Percentiles rank a stretch among this genome's conserved stretches.
phyloP scores from a whole-genome alignment of 2,888 invertebrate genomes.

The Orchestes rusci region DNA sequence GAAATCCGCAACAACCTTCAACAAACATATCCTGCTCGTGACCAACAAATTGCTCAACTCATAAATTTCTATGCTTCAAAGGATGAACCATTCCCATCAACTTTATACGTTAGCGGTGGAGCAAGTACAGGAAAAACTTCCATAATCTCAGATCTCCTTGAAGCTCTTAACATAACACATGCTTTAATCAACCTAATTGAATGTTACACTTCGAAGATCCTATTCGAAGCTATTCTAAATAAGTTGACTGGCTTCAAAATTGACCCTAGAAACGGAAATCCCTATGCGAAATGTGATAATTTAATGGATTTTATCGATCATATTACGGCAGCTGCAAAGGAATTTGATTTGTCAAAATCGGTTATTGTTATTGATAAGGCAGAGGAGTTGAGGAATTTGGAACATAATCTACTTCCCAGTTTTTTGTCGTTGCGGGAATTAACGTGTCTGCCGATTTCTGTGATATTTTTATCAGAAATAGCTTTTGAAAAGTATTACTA shows the following conservation, averaged over 20 bases:
- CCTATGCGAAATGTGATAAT: conserved; percentile 56
- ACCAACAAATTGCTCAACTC: conserved; percentile 38
- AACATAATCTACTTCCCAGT: conserved; percentile 63
- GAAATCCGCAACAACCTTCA: background rate
- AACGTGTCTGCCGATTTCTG: conserved; percentile 62
- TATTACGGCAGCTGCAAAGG: conserved; percentile 33
- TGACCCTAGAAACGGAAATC: conserved; percentile 39
- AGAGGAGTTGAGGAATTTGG: conserved; percentile 69
- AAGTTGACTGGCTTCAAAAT: conserved; percentile 47
- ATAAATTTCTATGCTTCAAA: conserved; percentile 44
- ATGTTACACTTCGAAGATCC: conserved; percentile 66
- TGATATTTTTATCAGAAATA: conserved; percentile 70
- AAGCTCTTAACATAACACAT: conserved; percentile 51
- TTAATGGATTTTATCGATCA: conserved; percentile 56
- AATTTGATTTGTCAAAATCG: conserved; percentile 46
- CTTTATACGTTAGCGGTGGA: conserved; percentile 75
- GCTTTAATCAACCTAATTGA: conserved; percentile 74
- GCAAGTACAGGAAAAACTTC: conserved; percentile 79
- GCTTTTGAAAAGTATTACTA: conserved; percentile 73
- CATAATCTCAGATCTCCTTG: conserved; percentile 55
- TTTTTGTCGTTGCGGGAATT: conserved; percentile 70
- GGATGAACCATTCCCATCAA: conserved; percentile 58
- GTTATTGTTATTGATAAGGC: conserved; percentile 74
- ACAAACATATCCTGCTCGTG: conserved; percentile 35
- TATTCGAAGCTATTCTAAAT: conserved; percentile 68